Evolutionary conservation across 2,113 vertebrate species (phyloP).

Genomic region (Pelvicachromis taeniatus): DNA sequence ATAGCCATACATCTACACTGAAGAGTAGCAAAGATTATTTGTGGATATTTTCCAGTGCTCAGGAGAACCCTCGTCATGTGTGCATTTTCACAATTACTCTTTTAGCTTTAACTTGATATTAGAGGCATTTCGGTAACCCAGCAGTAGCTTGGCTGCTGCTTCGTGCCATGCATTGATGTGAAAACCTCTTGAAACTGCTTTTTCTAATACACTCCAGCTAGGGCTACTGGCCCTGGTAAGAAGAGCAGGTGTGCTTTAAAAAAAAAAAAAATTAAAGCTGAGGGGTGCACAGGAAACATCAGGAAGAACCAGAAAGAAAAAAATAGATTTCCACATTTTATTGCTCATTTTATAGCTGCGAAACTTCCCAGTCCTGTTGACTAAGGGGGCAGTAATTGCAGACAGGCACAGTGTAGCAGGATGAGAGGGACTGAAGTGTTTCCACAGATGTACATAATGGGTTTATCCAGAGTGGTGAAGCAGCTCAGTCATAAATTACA

Average conservation of each 20-base stretch:
- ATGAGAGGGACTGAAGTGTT: background rate
- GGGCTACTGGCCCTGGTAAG: background rate
- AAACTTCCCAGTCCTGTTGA: background rate
- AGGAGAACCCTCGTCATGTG: background rate
- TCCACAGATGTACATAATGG: background rate
- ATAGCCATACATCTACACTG: background rate
- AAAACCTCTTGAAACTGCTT: background rate
- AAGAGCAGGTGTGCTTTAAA: background rate
- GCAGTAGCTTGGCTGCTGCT: background rate
- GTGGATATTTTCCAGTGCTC: background rate
- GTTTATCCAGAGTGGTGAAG: background rate
- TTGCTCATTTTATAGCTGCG: background rate
- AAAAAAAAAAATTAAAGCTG: background rate
- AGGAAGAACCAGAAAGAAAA: background rate
- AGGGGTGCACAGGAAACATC: background rate
- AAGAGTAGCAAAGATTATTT: background rate
- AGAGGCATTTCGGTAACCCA: background rate
- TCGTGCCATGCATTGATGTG: background rate
- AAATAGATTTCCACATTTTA: background rate
- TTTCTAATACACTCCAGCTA: background rate
- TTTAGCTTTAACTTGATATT: background rate
- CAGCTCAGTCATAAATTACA: background rate
- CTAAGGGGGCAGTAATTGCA: background rate
- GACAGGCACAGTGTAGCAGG: background rate
- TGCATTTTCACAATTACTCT: background rate